Evolutionary conservation across 2,888 invertebrate genomes (phyloP).

Genomic region (Dioctria linearis): DNA sequence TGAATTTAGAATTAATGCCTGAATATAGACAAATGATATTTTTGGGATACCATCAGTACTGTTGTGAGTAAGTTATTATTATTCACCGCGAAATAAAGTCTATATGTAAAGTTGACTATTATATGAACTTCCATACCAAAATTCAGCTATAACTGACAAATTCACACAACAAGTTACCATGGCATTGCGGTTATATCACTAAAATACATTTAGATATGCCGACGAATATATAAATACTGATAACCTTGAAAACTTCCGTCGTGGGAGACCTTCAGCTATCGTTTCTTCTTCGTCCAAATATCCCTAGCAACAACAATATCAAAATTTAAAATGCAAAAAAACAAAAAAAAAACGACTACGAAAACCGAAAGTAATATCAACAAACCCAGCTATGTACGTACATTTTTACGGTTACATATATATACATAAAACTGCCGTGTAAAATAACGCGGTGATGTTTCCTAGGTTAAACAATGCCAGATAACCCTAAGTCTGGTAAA

Average conservation of each 20-base stretch:
- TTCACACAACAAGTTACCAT: too few relatives aligned
- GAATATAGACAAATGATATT: too few relatives aligned
- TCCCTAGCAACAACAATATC: not conserved
- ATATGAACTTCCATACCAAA: too few relatives aligned
- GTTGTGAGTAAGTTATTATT: too few relatives aligned
- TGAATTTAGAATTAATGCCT: too few relatives aligned
- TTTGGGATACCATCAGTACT: too few relatives aligned
- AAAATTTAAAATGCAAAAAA: conserved; percentile 4
- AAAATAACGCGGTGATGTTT: not conserved
- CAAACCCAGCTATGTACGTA: not conserved
- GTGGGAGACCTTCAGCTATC: conserved; percentile 28
- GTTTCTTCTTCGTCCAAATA: not conserved
- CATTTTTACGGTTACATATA: not conserved
- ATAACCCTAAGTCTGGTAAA: conserved; percentile 30
- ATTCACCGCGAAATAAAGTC: too few relatives aligned
- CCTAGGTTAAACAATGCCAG: conserved; percentile 29
- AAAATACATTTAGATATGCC: too few relatives aligned
- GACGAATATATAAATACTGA: not conserved
- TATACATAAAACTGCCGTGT: too few relatives aligned
- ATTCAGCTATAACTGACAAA: too few relatives aligned
- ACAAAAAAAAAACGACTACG: conserved; percentile 1
- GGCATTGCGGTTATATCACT: too few relatives aligned
- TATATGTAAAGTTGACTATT: too few relatives aligned
- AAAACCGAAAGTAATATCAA: not conserved
- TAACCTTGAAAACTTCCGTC: conserved; percentile 36